Evolutionary conservation across 2,888 invertebrate species (phyloP).

Genomic region (Monochamus alternatus): DNA sequence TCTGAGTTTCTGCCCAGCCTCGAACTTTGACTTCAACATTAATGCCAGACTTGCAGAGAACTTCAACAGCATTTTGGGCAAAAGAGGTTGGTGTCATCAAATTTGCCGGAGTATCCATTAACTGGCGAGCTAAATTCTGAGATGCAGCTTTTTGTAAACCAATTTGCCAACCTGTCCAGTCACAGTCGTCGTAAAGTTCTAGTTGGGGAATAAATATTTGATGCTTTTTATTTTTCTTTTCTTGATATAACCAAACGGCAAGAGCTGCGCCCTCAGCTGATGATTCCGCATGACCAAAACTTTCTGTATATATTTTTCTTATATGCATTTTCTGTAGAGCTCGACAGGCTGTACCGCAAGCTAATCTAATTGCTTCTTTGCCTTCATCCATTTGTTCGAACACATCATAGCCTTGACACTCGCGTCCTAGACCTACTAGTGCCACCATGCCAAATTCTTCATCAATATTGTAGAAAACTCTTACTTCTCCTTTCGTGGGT

Average conservation of each 20-base stretch:
- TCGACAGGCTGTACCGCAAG: conserved; percentile 77
- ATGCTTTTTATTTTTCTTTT: conserved; percentile 73
- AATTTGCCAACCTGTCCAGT: conserved; percentile 81
- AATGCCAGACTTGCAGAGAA: conserved; percentile 73
- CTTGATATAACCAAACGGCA: conserved; percentile 81
- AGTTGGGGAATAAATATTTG: conserved; percentile 69
- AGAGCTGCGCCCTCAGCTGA: conserved; percentile 85
- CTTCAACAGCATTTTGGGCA: conserved; percentile 79
- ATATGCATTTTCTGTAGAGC: conserved; percentile 74
- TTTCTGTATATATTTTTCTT: conserved; percentile 79
- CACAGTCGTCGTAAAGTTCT: conserved; percentile 77
- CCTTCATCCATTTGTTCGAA: conserved; percentile 83
- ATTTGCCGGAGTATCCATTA: conserved; percentile 89
- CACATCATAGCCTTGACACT: conserved; percentile 78
- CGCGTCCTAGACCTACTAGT: conserved; percentile 83
- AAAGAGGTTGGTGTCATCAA: conserved; percentile 85
- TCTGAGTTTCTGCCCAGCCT: conserved; percentile 84
- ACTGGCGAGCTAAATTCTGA: conserved; percentile 84
- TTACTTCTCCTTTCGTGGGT: conserved; percentile 73
- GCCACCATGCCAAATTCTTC: conserved; percentile 78
- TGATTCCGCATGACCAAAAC: conserved; percentile 84
- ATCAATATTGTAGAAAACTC: conserved; percentile 79
- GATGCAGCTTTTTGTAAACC: conserved; percentile 83
- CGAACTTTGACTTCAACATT: conserved; percentile 79
- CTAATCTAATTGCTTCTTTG: conserved; percentile 82